A percentile compares a stretch with the other conserved stretches of the same genome.
Evolutionary conservation across 2,888 invertebrate genomes (phyloP).

Genomic region (Rhagophthalmus giganteus): DNA sequence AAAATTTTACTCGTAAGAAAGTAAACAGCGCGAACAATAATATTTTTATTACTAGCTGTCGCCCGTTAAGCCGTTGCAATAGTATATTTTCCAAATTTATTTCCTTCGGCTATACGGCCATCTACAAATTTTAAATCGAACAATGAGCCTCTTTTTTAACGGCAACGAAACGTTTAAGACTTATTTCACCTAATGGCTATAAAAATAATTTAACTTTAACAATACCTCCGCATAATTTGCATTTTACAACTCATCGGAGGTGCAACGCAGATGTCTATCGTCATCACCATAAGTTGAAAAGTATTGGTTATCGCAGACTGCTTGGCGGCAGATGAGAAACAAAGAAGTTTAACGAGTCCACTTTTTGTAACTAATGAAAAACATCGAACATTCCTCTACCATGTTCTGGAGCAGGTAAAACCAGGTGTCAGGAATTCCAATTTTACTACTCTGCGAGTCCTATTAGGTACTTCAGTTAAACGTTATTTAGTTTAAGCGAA

Average conservation of each 20-base stretch:
- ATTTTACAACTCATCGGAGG: conserved; percentile 43
- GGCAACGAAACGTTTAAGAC: conserved; percentile 32
- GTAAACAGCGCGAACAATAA: conserved; percentile 36
- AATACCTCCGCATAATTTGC: conserved; percentile 41
- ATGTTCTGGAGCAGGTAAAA: conserved; percentile 36
- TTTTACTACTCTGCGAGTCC: conserved; percentile 38
- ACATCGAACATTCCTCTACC: conserved; percentile 32
- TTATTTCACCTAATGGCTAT: conserved; percentile 41
- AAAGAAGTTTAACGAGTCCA: conserved; percentile 38
- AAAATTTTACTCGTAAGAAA: conserved; percentile 24
- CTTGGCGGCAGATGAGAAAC: conserved; percentile 42
- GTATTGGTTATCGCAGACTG: conserved; percentile 36
- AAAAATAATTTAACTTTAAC: conserved; percentile 44
- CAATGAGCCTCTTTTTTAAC: conserved; percentile 35
- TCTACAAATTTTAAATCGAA: conserved; percentile 23
- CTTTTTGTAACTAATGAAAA: conserved; percentile 40
- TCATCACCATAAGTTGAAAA: conserved; percentile 14
- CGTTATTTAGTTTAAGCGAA: conserved; percentile 20
- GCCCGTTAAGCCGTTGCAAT: conserved; percentile 32
- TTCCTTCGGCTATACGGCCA: conserved; percentile 24
- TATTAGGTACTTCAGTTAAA: conserved; percentile 24
- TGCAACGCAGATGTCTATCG: conserved; percentile 31
- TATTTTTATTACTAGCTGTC: conserved; percentile 34
- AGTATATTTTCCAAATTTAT: conserved; percentile 36
- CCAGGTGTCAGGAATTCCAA: conserved; percentile 41